Evolutionary conservation across 2,888 invertebrate species (phyloP), one percentile per base, ranked within the genome.

Genomic region (Julus scandinavius): DNA sequence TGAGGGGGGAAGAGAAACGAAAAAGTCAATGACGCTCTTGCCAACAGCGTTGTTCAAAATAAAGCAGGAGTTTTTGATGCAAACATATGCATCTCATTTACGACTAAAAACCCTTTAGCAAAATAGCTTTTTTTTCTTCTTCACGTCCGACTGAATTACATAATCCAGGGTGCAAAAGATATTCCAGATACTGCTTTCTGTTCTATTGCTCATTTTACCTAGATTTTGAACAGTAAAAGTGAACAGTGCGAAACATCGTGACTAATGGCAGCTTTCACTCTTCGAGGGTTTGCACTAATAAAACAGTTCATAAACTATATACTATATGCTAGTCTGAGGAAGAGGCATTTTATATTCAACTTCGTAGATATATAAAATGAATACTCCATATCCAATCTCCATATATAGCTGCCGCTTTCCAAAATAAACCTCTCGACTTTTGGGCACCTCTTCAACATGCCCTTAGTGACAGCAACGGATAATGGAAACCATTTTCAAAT

Each of bases 151-250:
- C 80, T 80, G 80, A 80, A 80, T 80, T 80, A 38, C 80, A 80
- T 80, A 80, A 80, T 80, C 80, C 80, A 80, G 80, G 80, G 38
- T 80, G 80, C 80, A 4, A 13, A 29, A 38, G 80, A 9, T 80
- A 38, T 38, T 38, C 38, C 29, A 80, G 13, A 11, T 38, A 38
- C 9, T 29, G 38, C 80, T 80, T 29, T 29, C 29, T 80, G 80
- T 80, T 80, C 80, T 80, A 80, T 80, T 38, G 80, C 80, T 80
- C 80, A 80, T 80, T 80, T 38, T 80, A 80, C 80, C 80, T 80
- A 80, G 80, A 80, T 80, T 80, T 80, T 80, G 80, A 80, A 80
- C 38, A 80, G 80, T 80, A 80, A 80, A 80, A 80, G 80, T 80
- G 80, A 80, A 80, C 80, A 80, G 80, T 80, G 80, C 80, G 80